A percentile compares a stretch with the other conserved stretches of the same genome.
phyloP scores from a whole-genome alignment of 1,140 invertebrate species.

The Diplogasteroides magnus region DNA sequence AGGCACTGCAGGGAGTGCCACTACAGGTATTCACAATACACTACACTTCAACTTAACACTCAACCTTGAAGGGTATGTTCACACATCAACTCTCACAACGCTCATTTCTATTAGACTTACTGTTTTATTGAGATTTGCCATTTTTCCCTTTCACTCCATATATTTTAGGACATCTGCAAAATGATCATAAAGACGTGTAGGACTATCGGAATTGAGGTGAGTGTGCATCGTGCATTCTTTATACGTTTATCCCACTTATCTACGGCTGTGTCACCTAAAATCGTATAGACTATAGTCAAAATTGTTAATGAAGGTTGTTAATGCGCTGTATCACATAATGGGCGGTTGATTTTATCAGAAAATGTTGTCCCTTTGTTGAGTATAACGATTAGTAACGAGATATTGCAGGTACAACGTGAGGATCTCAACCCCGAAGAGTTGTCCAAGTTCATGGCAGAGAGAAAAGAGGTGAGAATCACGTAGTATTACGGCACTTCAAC shows the following conservation, averaged over 20 bases:
- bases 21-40: constrained; percentile 74
- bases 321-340: no score
- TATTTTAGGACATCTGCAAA: constrained; percentile 41
- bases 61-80: no score
- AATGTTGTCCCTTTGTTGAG: no score
- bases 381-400: no score
- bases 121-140: constrained; percentile 41
- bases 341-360: no score
- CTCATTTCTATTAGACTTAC: no score
- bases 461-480: not conserved
- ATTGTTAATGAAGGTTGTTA: no score
- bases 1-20: constrained; percentile 65
- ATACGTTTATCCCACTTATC: no score
- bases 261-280: no score
- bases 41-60: not conserved
- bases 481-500: not conserved
- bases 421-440: constrained; percentile 77
- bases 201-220: constrained; percentile 42
- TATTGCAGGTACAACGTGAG: constrained; percentile 69
- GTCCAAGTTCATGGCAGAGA: constrained; percentile 41
- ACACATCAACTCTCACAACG: no score
- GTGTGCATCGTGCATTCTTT: no score
- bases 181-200: constrained; percentile 33
- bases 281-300: no score
- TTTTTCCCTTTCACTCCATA: not conserved